Evolutionary conservation across 2,113 vertebrate species (phyloP).

Genomic region (Misgurnus mizolepis): DNA sequence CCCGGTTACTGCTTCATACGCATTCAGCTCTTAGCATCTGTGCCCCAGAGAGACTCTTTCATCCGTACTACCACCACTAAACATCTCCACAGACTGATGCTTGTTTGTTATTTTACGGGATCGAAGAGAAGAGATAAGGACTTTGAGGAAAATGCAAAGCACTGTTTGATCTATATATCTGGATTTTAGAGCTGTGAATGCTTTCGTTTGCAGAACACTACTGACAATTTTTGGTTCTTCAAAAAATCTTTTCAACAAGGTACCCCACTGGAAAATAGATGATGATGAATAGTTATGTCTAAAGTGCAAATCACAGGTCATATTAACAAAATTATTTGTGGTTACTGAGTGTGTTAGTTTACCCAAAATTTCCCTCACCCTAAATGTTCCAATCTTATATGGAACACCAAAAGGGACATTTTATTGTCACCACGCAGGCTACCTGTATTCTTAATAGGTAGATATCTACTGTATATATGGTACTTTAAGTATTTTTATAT

Average conservation of each 20-base stretch:
- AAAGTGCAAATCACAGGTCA: background rate
- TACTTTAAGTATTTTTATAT: background rate
- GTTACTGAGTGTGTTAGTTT: background rate
- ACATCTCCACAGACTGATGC: constrained; percentile 15
- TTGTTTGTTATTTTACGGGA: background rate
- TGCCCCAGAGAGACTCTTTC: constrained; percentile 81
- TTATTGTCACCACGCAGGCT: background rate
- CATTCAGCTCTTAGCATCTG: constrained; percentile 80
- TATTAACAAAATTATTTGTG: background rate
- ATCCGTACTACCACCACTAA: constrained; percentile 79
- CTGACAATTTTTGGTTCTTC: background rate
- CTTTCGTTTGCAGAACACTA: background rate
- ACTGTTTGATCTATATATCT: background rate
- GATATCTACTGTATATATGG: background rate
- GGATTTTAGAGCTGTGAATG: background rate
- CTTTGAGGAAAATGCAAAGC: background rate
- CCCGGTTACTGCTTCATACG: constrained; percentile 89
- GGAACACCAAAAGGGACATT: background rate
- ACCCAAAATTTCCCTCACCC: no score
- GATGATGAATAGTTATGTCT: background rate
- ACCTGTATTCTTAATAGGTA: constrained; percentile 4
- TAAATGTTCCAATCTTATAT: no score
- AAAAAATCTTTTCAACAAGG: background rate
- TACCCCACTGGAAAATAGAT: background rate
- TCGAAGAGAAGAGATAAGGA: background rate